Evolutionary conservation across 2,888 invertebrate species (phyloP).

Genomic region (Scelioninae gen. 1): DNA sequence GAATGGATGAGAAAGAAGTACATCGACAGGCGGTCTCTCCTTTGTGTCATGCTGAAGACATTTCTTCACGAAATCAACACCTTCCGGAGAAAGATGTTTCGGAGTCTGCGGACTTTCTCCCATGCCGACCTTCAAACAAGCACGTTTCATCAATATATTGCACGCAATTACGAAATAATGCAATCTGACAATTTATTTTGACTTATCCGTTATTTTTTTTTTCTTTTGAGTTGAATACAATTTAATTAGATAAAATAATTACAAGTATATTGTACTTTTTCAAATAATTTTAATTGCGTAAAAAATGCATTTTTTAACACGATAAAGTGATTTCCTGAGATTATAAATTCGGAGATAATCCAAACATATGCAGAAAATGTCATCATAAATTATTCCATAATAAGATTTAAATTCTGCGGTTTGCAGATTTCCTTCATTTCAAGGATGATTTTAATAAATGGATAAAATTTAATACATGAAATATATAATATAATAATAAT

Average conservation of each 20-base stretch:
- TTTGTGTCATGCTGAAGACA: constrained; percentile 94
- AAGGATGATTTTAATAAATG: not conserved
- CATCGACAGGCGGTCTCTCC: constrained; percentile 88
- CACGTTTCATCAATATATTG: constrained; percentile 20
- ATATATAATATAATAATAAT: not conserved
- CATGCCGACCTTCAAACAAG: constrained; percentile 92
- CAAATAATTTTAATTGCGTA: no score
- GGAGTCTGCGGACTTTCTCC: constrained; percentile 93
- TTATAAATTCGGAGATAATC: not conserved
- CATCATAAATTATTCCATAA: not conserved
- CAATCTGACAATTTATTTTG: not conserved
- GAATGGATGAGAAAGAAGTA: constrained; percentile 91
- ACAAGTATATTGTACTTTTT: no score
- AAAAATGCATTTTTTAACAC: not conserved
- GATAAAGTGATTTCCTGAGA: not conserved
- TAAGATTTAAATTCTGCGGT: not conserved
- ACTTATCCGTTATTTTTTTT: not conserved
- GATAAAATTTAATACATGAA: not conserved
- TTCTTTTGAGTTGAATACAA: not conserved
- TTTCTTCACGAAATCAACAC: constrained; percentile 90
- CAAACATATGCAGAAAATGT: not conserved
- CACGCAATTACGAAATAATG: constrained; percentile 80
- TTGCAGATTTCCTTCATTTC: not conserved
- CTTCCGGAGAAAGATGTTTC: constrained; percentile 91
- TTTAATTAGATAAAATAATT: not conserved